Evolutionary conservation across 1,140 invertebrate species (phyloP).

Genomic region (Drosophila pseudoananassae): DNA sequence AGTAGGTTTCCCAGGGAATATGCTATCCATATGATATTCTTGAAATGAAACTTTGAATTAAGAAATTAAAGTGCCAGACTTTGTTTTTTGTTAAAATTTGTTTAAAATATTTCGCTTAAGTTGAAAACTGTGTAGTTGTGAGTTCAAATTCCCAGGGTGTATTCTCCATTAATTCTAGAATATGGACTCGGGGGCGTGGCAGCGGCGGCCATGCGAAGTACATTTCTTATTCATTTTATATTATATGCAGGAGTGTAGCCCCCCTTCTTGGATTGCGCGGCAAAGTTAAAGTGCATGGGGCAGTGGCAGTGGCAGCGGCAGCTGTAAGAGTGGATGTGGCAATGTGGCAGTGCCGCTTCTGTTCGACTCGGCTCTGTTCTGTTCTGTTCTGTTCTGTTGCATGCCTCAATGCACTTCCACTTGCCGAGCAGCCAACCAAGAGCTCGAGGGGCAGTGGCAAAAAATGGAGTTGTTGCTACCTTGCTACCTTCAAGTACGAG

Average conservation of each 20-base stretch:
- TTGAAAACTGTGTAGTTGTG: not conserved
- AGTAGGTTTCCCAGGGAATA: slow-evolving; percentile 7
- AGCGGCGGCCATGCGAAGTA: slow-evolving; percentile 40
- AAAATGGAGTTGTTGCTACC: slow-evolving; percentile 66
- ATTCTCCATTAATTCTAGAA: slow-evolving; percentile 31
- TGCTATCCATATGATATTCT: slow-evolving; percentile 40
- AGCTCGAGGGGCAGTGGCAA: slow-evolving; percentile 52
- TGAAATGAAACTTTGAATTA: not conserved
- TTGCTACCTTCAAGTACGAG: slow-evolving; percentile 65
- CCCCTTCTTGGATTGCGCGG: slow-evolving; percentile 17
- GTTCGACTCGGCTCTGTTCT: slow-evolving; percentile 14
- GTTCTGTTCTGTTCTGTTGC: slow-evolving; percentile 27
- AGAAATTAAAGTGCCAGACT: not conserved
- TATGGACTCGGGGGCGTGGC: slow-evolving; percentile 45
- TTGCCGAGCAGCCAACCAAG: slow-evolving; percentile 74
- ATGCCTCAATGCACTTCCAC: slow-evolving; percentile 81
- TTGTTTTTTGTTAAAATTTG: not conserved
- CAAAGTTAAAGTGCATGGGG: slow-evolving; percentile 49
- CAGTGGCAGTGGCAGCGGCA: slow-evolving; percentile 1
- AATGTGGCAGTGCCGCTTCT: slow-evolving; percentile 17
- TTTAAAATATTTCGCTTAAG: slow-evolving; percentile 14
- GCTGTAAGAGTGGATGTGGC: slow-evolving; percentile 7
- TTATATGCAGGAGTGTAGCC: slow-evolving; percentile 3
- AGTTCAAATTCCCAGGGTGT: slow-evolving; percentile 1
- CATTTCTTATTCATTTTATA: slow-evolving; percentile 22